Percentiles rank a stretch among this genome's conserved stretches.
phyloP scores from a whole-genome alignment of 1,140 invertebrate genomes.

The Uloborus diversus region DNA sequence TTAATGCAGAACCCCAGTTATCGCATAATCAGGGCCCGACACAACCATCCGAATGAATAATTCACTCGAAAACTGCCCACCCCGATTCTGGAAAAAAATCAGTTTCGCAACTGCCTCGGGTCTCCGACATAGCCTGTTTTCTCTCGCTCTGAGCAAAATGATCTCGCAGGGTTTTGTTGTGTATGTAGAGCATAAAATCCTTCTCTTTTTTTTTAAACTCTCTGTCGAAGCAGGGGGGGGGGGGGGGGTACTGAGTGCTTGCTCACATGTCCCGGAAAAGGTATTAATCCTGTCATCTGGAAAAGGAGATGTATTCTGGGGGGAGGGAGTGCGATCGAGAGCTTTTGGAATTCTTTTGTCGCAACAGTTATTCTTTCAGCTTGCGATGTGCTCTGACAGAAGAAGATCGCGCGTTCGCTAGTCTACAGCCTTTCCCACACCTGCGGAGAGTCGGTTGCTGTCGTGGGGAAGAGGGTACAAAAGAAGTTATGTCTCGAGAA shows the following conservation, averaged over 20 bases:
- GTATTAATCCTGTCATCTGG: constrained; percentile 30
- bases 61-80: too few relatives aligned
- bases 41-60: too few relatives aligned
- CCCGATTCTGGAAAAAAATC: too few relatives aligned
- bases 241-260: not conserved
- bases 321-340: not conserved
- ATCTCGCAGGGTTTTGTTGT: not conserved
- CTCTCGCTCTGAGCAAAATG: too few relatives aligned
- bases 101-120: too few relatives aligned
- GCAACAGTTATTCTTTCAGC: constrained; percentile 43
- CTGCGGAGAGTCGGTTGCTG: too few relatives aligned
- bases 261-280: constrained; percentile 17
- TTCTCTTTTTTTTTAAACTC: not conserved
- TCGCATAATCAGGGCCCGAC: too few relatives aligned
- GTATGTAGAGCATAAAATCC: constrained; percentile 33
- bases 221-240: too few relatives aligned
- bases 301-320: constrained; percentile 32
- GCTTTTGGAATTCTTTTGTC: constrained; percentile 36
- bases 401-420: not conserved
- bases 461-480: too few relatives aligned
- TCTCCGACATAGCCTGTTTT: too few relatives aligned
- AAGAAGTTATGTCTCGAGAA: too few relatives aligned
- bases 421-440: not conserved
- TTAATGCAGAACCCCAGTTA: too few relatives aligned
- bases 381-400: not conserved